These are phyloP conservation scores for Thinocorus orbignyianus DNA, from an alignment of 2,113 vertebrate species.

Conservation along the genomic window DNA sequence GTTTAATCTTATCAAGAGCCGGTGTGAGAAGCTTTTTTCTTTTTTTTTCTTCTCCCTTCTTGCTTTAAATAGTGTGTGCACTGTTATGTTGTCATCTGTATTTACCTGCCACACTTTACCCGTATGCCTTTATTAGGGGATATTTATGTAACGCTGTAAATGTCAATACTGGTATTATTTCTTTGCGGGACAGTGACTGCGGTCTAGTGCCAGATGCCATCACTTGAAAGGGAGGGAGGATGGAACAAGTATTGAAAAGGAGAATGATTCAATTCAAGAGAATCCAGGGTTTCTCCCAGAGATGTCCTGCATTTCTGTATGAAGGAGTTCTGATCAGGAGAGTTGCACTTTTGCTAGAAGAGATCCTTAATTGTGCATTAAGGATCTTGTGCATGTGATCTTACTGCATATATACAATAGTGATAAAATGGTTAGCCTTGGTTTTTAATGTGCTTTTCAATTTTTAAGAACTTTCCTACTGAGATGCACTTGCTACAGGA, in stretches of 20 bases:
- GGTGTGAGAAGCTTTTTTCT: neutral
- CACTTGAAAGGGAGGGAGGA: neutral
- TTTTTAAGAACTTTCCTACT: neutral
- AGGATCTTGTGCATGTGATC: neutral
- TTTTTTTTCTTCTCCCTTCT: neutral
- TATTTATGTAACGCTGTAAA: neutral
- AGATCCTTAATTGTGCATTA: neutral
- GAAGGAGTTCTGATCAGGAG: neutral
- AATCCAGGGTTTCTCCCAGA: neutral
- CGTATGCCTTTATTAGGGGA: neutral
- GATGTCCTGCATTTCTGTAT: neutral
- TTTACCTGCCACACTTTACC: neutral
- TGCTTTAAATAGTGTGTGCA: neutral
- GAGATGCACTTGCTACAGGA: neutral
- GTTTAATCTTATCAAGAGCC: constrained; percentile 13
- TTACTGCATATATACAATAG: neutral
- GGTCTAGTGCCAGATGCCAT: neutral
- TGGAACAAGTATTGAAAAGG: neutral
- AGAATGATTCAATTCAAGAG: neutral
- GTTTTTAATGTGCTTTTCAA: neutral
- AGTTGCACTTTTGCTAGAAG: neutral
- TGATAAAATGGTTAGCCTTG: neutral
- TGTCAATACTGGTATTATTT: neutral
- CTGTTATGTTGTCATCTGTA: neutral
- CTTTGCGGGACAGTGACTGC: neutral